Conservation (phyloP, 2,797 vertebrate genomes). For the Parauchenoglanis ngamensis region DNA sequence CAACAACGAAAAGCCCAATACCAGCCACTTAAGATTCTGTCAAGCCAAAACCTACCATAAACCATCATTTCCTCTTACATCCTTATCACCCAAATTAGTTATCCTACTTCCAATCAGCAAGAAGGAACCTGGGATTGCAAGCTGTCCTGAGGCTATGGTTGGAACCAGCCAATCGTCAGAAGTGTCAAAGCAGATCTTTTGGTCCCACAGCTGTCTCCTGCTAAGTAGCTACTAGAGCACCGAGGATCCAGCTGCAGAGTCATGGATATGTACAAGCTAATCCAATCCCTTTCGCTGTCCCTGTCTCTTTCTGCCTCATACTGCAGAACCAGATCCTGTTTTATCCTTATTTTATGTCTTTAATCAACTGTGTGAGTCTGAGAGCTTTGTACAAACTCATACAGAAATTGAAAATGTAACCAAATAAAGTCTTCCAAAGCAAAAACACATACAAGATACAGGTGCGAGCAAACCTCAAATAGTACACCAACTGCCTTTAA, state of each 20-base stretch:
- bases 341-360: slow-evolving; percentile 15
- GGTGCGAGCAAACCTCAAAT: background rate
- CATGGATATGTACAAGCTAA: slow-evolving; percentile 58
- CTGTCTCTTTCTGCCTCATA: slow-evolving; percentile 44
- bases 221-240: slow-evolving; percentile 58
- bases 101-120: slow-evolving; percentile 1
- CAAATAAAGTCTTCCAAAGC: background rate
- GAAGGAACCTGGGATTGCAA: background rate
- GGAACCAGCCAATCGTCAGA: slow-evolving; percentile 38
- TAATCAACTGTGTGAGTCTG: background rate
- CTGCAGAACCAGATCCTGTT: slow-evolving; percentile 55
- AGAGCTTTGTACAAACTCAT: background rate
- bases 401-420: background rate
- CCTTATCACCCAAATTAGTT: background rate
- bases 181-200: slow-evolving; percentile 12
- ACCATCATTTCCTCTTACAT: background rate
- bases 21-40: background rate
- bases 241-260: slow-evolving; percentile 47
- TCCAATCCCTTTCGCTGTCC: slow-evolving; percentile 14
- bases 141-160: background rate
- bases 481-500: background rate
- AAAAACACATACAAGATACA: background rate
- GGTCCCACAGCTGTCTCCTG: slow-evolving; percentile 58
- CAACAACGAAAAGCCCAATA: background rate
- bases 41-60: background rate